Base-by-base conservation (phyloP, 2,797 vertebrate species). In the Gambelia wislizenii region DNA sequence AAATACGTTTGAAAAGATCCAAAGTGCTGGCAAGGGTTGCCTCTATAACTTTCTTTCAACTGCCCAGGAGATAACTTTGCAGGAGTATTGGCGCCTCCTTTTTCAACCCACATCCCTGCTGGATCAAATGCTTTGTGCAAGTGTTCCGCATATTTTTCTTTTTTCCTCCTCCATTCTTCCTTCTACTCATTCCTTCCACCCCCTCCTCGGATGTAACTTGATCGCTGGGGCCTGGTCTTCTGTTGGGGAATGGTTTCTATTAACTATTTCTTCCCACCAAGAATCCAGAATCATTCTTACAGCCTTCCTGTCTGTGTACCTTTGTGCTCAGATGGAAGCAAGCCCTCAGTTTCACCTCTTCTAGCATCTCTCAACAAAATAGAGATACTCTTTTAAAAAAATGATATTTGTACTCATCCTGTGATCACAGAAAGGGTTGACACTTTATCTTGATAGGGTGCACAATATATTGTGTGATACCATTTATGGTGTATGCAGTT, bases 221-320 rank as follows among this genome's bases (percentile, higher is more conserved):
- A 97, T 96, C 97, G 91, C 89, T 89, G 27, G 90, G 92, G 96
- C 96, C 96, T 96, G 95, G 90, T 96, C 95, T 94, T 96, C 96
- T 97, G 96, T 97, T 93, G 94, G 86, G 94, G 96, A 67, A 86
- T 95, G 95, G 94, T 95, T 97, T 94, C 93, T 92, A 36, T 97
- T 97, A 97, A 97, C 97, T 89, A 4, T 87, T 97, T 94, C 84
- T 93, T 92, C 44, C 96, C 92, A 90, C 39, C 6, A 33, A 33
- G 2, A 16, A 33, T 61, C 25, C 9, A 56, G 56, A 78, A 67
- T 72, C 7, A 61, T 83, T 14, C 22, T 0, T 54, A 5, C 5
- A 10, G 3, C 8, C 18, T 52, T 59, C 33, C 10, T 44, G 36
- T 25, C 54, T 4, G 33, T 49, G 44, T 44, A 14, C 2, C 30